Evolutionary conservation across 2,888 invertebrate genomes (phyloP), one percentile per base, ranked within the genome.

Genomic region (Mactromeris polynyma): DNA sequence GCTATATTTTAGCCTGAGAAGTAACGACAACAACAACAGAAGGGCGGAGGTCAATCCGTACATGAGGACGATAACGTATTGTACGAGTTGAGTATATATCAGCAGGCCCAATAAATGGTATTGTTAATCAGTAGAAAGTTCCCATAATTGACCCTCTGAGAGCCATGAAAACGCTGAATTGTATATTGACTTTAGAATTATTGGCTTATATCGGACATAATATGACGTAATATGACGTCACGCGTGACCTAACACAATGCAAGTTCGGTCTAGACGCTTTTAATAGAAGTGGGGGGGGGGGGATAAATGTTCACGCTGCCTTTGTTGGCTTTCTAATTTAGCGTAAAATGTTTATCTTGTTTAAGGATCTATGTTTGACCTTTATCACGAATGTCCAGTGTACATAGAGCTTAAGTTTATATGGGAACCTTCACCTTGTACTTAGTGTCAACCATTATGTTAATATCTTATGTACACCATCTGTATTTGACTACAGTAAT

Each of bases 241-340:
- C 58, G 26, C n/a, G 58, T 64, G 58, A 2, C n/a, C 58, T 64
- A 64, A 64, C 26, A 64, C n/a, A 26, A 64, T 26, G 58, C 26
- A 64, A 64, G 26, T 64, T 64, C 9, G 58, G 58, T 64, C 58
- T 64, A 64, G 58, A 64, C 58, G 58, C n/a, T 64, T 64, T 46
- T 17, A 46, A 46, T 17, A 46, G 46, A 64, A 64, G 6, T 26
- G 58, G 26, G 21, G 58, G 58, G 26, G 21, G 58, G n/a, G 26
- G n/a, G 1, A 26, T 64, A 64, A 26, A 64, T 64, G 58, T 26
- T 64, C 26, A 26, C 9, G 26, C 26, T n/a, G 58, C n/a, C 17
- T 64, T 64, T 64, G 26, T 64, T 26, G 26, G n/a, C n/a, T 26
- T 26, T 26, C 58, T 64, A 64, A 64, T n/a, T 26, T 7, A 26